Percentiles rank a stretch among this genome's conserved stretches.
Conservation (phyloP, 2,797 vertebrate species). For the Phalanger gymnotis region DNA sequence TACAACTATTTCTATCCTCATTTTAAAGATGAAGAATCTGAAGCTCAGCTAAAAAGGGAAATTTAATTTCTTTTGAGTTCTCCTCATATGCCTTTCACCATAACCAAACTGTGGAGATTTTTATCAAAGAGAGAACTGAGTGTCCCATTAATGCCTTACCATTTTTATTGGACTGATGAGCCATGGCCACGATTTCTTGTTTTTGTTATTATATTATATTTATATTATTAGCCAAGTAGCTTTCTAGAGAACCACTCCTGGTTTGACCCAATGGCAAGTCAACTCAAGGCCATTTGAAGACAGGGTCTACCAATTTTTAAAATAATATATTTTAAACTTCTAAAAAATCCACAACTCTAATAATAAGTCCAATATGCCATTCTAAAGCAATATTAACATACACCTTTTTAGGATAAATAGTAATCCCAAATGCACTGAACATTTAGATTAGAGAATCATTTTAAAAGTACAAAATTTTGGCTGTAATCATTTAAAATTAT, state of each 20-base stretch:
- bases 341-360: constrained; percentile 66
- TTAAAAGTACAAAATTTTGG: constrained; percentile 58
- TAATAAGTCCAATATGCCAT: constrained; percentile 45
- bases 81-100: not conserved
- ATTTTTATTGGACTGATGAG: constrained; percentile 14
- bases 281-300: constrained; percentile 62
- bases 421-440: constrained; percentile 53
- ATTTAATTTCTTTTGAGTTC: not conserved
- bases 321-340: constrained; percentile 70
- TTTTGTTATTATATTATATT: constrained; percentile 4
- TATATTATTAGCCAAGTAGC: constrained; percentile 9
- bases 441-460: constrained; percentile 42
- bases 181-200: not conserved
- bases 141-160: not conserved
- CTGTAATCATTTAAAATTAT: constrained; percentile 72
- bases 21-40: not conserved
- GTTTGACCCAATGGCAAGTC: constrained; percentile 36
- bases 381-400: constrained; percentile 65
- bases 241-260: not conserved
- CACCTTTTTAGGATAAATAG: constrained; percentile 44
- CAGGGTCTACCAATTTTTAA: not conserved
- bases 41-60: not conserved
- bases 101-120: constrained; percentile 10
- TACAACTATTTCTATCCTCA: not conserved
- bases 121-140: constrained; percentile 18